These are phyloP conservation scores for Octodon degus DNA, from an alignment of 2,113 vertebrate species.

Conservation along the genomic window DNA sequence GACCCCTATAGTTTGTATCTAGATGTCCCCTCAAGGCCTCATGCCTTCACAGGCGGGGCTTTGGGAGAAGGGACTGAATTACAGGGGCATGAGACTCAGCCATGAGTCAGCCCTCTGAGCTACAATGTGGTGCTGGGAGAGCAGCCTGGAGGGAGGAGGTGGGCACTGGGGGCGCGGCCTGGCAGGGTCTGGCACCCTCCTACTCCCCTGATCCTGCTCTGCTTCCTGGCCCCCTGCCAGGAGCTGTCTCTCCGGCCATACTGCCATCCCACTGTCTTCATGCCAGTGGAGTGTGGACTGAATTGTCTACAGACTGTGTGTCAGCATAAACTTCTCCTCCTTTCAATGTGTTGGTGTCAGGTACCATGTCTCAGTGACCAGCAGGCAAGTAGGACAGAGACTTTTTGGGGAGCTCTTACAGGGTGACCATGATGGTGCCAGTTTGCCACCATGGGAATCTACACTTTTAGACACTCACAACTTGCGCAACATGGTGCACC, in stretches of 20 bases:
- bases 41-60: background rate
- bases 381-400: background rate
- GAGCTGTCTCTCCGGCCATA: background rate
- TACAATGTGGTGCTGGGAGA: background rate
- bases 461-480: background rate
- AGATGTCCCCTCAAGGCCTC: background rate
- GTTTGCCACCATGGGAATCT: background rate
- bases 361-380: background rate
- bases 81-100: background rate
- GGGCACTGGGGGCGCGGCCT: background rate
- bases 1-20: background rate
- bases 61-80: background rate
- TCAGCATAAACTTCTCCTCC: background rate
- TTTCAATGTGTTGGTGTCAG: background rate
- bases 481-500: background rate
- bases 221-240: background rate
- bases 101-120: background rate
- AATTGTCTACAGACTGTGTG: background rate
- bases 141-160: background rate
- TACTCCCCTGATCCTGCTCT: background rate
- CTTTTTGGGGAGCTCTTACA: background rate
- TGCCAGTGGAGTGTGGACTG: background rate
- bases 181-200: background rate
- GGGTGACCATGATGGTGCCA: background rate
- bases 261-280: background rate